Evolutionary conservation across 2,113 vertebrate species (phyloP).

Genomic region (Nematolebias whitei): DNA sequence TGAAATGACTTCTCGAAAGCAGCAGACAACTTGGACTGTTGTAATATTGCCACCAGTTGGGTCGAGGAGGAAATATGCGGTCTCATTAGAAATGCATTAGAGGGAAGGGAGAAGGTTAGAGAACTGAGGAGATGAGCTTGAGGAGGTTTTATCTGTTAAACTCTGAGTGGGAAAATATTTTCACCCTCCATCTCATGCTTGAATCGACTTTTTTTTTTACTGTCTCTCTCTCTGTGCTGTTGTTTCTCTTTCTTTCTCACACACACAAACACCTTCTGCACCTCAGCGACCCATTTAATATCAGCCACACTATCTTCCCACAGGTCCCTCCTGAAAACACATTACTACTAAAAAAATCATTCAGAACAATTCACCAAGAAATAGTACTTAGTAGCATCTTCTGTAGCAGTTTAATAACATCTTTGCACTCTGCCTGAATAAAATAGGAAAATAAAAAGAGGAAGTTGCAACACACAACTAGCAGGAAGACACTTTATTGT

Average conservation of each 20-base stretch:
- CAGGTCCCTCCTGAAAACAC: slow-evolving; percentile 34
- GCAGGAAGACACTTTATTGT: slow-evolving; percentile 18
- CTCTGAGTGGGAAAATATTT: slow-evolving; percentile 49
- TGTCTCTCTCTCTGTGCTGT: slow-evolving; percentile 5
- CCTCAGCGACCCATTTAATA: slow-evolving; percentile 56
- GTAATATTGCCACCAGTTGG: slow-evolving; percentile 34
- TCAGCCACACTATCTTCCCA: slow-evolving; percentile 38
- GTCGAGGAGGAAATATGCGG: slow-evolving; percentile 45
- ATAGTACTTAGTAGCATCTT: slow-evolving; percentile 35
- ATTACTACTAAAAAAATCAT: slow-evolving; percentile 30
- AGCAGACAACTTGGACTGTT: slow-evolving; percentile 30
- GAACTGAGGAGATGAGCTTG: slow-evolving; percentile 38
- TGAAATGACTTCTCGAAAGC: slow-evolving; percentile 58
- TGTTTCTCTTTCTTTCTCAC: not conserved
- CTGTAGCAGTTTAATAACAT: slow-evolving; percentile 55
- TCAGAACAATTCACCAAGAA: slow-evolving; percentile 44
- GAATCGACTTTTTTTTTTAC: slow-evolving; percentile 4
- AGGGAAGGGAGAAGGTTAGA: slow-evolving; percentile 32
- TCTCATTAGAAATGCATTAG: slow-evolving; percentile 75
- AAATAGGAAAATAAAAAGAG: slow-evolving; percentile 15
- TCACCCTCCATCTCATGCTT: slow-evolving; percentile 42
- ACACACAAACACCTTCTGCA: slow-evolving; percentile 13
- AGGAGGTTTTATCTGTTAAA: slow-evolving; percentile 50
- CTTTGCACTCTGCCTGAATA: slow-evolving; percentile 20
- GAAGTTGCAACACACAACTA: slow-evolving; percentile 11